Base-by-base conservation (phyloP, 1,140 invertebrate genomes). In the Branchinecta lindahli region DNA sequence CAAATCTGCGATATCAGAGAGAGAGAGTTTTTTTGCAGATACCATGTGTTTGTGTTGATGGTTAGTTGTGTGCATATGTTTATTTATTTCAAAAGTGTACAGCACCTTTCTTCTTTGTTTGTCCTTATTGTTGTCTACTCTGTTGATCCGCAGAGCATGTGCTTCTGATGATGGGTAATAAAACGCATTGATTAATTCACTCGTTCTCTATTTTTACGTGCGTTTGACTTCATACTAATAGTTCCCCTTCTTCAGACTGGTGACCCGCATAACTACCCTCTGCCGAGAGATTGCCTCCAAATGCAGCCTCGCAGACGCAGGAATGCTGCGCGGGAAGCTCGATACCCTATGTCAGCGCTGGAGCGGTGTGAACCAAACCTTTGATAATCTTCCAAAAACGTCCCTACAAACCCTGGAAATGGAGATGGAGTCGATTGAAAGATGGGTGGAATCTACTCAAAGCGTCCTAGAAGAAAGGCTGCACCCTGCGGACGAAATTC, bases 271-370 rank as follows among this genome's bases (percentile, higher is more conserved):
- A 8, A 69, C 70, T 61, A 69, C 67, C 18, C 68, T 66, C 8
- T 77, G 78, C 21, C 75, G 76, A 20, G 78, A 78, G 66, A 77
- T 79, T 20, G 75, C 77, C 46, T 72, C 73, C 7, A 66, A 72
- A 12, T 72, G 72, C 47, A 68, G 72, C 21, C 52, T 46, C 3
- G 70, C 70, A 9, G 72, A 72, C 46, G 72, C 70, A n/a, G 70
- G 61, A 12, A 45, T 68, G 46, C 66, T 70, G 65, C 21, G 70
- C 2, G 65, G 46, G 21, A 70, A 70, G 45, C 66, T 66, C 8
- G 70, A 70, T 9, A 67, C 45, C n/a, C 66, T 75, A 70, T 72
- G 73, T 45, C 74, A 75, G 70, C 74, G 72, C 69, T 75, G 73
- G 20, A 66, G 74, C 45, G 61, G 18, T 15, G 66, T 74, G 44